phyloP scores from a whole-genome alignment of 2,113 vertebrate genomes.

The Octodon degus region DNA sequence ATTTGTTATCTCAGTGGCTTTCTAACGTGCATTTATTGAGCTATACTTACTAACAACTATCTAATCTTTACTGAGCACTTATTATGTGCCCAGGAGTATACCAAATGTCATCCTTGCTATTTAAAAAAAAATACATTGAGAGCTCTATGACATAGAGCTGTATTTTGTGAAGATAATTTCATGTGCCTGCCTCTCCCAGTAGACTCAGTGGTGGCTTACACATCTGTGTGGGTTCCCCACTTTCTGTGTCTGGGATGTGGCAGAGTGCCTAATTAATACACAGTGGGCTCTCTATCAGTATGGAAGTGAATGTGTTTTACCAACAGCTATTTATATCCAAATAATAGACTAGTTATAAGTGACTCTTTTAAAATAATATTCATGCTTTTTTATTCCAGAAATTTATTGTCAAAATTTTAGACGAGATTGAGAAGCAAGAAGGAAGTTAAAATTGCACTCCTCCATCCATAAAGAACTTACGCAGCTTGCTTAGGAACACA shows the following conservation, averaged over 20 bases:
- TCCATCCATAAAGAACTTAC: neutral
- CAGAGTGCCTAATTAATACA: slow-evolving; percentile 41
- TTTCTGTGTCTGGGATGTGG: slow-evolving; percentile 8
- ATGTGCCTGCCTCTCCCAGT: neutral
- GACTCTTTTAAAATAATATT: slow-evolving; percentile 33
- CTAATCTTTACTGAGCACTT: neutral
- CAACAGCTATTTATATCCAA: slow-evolving; percentile 39
- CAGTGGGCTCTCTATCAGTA: neutral
- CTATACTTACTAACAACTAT: neutral
- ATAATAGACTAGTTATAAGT: slow-evolving; percentile 43
- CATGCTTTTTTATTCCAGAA: neutral
- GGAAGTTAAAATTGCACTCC: neutral
- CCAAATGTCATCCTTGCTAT: neutral
- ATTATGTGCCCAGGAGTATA: neutral
- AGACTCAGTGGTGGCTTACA: neutral
- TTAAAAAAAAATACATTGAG: neutral
- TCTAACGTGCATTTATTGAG: neutral
- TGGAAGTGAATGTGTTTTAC: slow-evolving; percentile 45
- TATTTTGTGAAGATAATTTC: slow-evolving; percentile 36
- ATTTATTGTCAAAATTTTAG: slow-evolving; percentile 26
- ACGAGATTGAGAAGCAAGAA: slow-evolving; percentile 14
- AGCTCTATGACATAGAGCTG: neutral
- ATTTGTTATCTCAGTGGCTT: neutral
- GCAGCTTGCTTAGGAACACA: neutral
- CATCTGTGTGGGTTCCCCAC: neutral